phyloP scores from a whole-genome alignment of 2,888 invertebrate genomes.

The Sphinx pinastri region DNA sequence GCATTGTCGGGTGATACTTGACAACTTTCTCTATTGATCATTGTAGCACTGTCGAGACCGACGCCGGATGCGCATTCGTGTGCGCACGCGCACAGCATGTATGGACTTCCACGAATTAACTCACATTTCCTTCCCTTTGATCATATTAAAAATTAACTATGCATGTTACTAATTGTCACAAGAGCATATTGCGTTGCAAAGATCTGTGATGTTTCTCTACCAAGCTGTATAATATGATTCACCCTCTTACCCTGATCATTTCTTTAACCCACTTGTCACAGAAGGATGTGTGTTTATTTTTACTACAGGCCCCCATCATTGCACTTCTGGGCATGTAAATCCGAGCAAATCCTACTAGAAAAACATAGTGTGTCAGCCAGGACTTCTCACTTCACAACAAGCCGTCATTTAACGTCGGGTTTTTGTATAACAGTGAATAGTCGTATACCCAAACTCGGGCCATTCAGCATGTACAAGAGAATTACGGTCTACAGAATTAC shows the following conservation, averaged over 20 bases:
- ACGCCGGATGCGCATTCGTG: constrained; percentile 48
- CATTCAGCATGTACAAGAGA: no score
- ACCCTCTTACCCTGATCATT: neutral
- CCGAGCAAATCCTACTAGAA: no score
- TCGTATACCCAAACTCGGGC: no score
- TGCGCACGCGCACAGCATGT: constrained; percentile 30
- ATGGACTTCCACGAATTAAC: constrained; percentile 45
- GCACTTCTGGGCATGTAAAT: no score
- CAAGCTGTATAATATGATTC: neutral
- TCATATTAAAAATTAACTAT: constrained; percentile 18
- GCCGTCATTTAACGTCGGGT: no score
- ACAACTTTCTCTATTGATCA: constrained; percentile 52
- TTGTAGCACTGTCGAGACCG: constrained; percentile 41
- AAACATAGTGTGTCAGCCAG: no score
- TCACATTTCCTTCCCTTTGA: constrained; percentile 41
- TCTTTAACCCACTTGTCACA: neutral
- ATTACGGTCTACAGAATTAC: no score
- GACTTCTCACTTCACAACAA: no score
- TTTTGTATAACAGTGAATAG: no score
- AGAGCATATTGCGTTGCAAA: no score
- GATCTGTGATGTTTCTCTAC: neutral
- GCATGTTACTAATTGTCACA: constrained; percentile 8
- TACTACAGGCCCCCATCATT: no score
- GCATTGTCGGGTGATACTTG: constrained; percentile 49
- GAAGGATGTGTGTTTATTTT: no score